Evolutionary conservation across 1,140 invertebrate genomes (phyloP).

Genomic region (Pachyrhynchus sulphureomaculatus): DNA sequence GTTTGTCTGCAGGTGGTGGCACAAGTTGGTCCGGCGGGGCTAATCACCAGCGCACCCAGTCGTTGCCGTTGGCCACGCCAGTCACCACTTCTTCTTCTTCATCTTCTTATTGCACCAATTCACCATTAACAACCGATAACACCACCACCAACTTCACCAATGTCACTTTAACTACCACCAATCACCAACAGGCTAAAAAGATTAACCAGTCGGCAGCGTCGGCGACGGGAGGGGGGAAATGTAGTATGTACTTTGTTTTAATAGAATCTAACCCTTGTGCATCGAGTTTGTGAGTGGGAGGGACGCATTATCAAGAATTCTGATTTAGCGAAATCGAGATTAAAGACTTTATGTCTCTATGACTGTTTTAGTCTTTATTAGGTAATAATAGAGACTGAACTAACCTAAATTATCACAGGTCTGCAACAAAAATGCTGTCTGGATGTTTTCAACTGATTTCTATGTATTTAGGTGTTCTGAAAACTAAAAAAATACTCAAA

Average conservation of each 20-base stretch:
- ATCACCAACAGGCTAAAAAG: slow-evolving; percentile 25
- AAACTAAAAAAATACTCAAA: no score
- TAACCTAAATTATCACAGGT: no score
- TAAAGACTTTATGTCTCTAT: no score
- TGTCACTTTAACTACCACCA: slow-evolving; percentile 18
- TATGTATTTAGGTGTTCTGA: no score
- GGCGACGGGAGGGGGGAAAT: slow-evolving; percentile 17
- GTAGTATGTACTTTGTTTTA: slow-evolving; percentile 1
- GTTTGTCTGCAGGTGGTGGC: slow-evolving; percentile 39
- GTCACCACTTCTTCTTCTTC: slow-evolving; percentile 12
- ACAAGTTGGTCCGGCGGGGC: slow-evolving; percentile 39
- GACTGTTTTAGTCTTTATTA: no score
- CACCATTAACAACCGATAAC: slow-evolving; percentile 32
- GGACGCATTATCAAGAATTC: no score
- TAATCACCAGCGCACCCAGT: slow-evolving; percentile 65
- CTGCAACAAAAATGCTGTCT: no score
- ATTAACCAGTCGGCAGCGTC: slow-evolving; percentile 1
- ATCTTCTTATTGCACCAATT: slow-evolving; percentile 17
- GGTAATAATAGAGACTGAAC: no score
- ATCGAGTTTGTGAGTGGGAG: no score
- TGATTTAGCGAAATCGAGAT: no score
- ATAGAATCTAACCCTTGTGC: no score
- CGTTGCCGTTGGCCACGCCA: slow-evolving; percentile 57
- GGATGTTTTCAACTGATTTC: no score
- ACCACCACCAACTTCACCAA: slow-evolving; percentile 24